These are phyloP conservation scores for Chelon auratus DNA, from an alignment of 2,797 vertebrate genomes.

Conservation along the genomic window DNA sequence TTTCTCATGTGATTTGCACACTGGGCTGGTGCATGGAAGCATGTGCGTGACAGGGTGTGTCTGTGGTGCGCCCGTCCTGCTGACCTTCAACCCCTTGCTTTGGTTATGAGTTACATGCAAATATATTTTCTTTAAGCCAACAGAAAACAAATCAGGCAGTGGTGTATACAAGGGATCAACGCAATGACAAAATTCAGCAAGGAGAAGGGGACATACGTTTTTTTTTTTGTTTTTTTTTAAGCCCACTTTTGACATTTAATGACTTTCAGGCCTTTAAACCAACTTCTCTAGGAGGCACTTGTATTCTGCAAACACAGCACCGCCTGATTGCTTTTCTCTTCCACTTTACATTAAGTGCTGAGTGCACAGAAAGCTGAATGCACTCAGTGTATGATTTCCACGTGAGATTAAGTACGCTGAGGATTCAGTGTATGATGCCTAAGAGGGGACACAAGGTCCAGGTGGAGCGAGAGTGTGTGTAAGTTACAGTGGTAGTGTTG, in stretches of 20 bases:
- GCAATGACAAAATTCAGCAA: not conserved
- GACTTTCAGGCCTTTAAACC: too few relatives aligned
- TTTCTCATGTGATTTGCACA: slow-evolving; percentile 70
- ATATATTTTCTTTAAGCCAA: slow-evolving; percentile 40
- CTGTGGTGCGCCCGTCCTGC: slow-evolving; percentile 23
- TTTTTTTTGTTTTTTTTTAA: too few relatives aligned
- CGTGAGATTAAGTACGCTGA: slow-evolving; percentile 45
- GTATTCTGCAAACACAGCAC: too few relatives aligned
- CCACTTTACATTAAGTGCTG: slow-evolving; percentile 10
- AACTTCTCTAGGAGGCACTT: too few relatives aligned
- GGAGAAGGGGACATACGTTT: not conserved
- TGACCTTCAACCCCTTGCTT: slow-evolving; percentile 47
- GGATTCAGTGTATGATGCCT: slow-evolving; percentile 37
- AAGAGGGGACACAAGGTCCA: slow-evolving; percentile 50
- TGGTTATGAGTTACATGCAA: slow-evolving; percentile 29
- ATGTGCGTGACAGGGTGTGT: slow-evolving; percentile 29
- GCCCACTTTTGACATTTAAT: too few relatives aligned
- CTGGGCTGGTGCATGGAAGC: slow-evolving; percentile 21
- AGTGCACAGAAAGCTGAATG: slow-evolving; percentile 35
- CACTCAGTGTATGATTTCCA: slow-evolving; percentile 29
- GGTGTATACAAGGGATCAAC: not conserved
- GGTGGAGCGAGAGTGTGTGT: slow-evolving; percentile 61
- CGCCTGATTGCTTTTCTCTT: too few relatives aligned
- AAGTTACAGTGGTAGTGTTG: slow-evolving; percentile 66
- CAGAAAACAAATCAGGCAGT: not conserved